phyloP scores from a whole-genome alignment of 2,797 vertebrate species.

The Fistularia commersonii region DNA sequence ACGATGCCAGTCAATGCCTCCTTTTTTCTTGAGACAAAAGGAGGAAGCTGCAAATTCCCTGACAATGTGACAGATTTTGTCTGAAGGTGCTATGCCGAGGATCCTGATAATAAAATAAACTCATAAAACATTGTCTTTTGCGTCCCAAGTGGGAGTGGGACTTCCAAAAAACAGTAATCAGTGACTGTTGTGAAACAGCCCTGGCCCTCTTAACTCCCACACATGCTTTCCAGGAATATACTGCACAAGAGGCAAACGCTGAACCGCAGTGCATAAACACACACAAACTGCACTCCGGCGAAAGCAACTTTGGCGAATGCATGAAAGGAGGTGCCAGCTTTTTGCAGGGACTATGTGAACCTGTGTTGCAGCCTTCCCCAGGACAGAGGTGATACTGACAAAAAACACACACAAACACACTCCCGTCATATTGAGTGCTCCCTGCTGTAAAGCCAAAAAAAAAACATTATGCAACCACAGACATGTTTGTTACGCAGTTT shows the following conservation, averaged over 20 bases:
- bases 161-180: conserved; percentile 37
- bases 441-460: not conserved
- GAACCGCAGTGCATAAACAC: conserved; percentile 29
- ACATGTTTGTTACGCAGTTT: conserved; percentile 32
- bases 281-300: conserved; percentile 13
- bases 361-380: conserved; percentile 25
- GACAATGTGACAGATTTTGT: too few relatives aligned
- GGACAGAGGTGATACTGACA: conserved; percentile 39
- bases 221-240: conserved; percentile 67
- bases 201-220: conserved; percentile 25
- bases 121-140: conserved; percentile 1
- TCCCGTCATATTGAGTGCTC: not conserved
- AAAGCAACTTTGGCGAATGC: conserved; percentile 22
- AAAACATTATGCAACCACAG: conserved; percentile 26
- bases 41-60: conserved; percentile 1
- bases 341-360: conserved; percentile 17
- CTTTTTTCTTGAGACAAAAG: not conserved
- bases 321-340: conserved; percentile 28
- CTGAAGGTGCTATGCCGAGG: not conserved
- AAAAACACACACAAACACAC: conserved; percentile 34
- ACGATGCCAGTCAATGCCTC: not conserved
- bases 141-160: too few relatives aligned
- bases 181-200: conserved; percentile 23
- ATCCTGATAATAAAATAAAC: conserved; percentile 2
- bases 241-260: conserved; percentile 22